A percentile compares a stretch with the other conserved stretches of the same genome.
phyloP scores from a whole-genome alignment of 2,888 invertebrate genomes.

The Dynastes tityus region DNA sequence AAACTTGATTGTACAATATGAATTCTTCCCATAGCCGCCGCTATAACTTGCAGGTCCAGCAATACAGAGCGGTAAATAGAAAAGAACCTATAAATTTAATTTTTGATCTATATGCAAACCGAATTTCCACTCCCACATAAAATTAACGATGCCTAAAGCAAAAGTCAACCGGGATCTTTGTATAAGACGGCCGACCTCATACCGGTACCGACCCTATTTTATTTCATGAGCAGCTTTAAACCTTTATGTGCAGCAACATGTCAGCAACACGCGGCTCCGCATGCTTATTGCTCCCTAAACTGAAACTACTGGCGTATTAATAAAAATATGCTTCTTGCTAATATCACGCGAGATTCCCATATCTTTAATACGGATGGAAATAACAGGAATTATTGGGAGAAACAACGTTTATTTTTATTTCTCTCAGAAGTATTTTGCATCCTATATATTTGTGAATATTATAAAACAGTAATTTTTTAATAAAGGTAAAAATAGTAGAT shows the following conservation, averaged over 20 bases:
- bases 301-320: slow-evolving; percentile 37
- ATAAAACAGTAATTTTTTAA: too few relatives aligned
- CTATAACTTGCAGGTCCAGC: not conserved
- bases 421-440: too few relatives aligned
- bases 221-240: slow-evolving; percentile 47
- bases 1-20: too few relatives aligned
- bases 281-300: slow-evolving; percentile 33
- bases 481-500: too few relatives aligned
- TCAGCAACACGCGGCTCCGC: slow-evolving; percentile 26
- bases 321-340: slow-evolving; percentile 33
- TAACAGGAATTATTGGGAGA: too few relatives aligned
- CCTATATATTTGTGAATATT: too few relatives aligned
- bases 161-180: slow-evolving; percentile 34
- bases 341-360: slow-evolving; percentile 20
- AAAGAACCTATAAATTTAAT: slow-evolving; percentile 50
- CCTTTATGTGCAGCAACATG: slow-evolving; percentile 49
- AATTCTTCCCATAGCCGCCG: too few relatives aligned
- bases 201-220: slow-evolving; percentile 37
- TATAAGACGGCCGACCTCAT: slow-evolving; percentile 35
- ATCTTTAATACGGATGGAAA: too few relatives aligned
- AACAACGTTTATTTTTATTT: too few relatives aligned
- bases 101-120: slow-evolving; percentile 52
- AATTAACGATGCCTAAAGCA: slow-evolving; percentile 49
- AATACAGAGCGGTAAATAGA: slow-evolving; percentile 19
- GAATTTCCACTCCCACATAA: slow-evolving; percentile 48